phyloP scores from a whole-genome alignment of 2,888 invertebrate genomes.

The Heteromurus nitidus region DNA sequence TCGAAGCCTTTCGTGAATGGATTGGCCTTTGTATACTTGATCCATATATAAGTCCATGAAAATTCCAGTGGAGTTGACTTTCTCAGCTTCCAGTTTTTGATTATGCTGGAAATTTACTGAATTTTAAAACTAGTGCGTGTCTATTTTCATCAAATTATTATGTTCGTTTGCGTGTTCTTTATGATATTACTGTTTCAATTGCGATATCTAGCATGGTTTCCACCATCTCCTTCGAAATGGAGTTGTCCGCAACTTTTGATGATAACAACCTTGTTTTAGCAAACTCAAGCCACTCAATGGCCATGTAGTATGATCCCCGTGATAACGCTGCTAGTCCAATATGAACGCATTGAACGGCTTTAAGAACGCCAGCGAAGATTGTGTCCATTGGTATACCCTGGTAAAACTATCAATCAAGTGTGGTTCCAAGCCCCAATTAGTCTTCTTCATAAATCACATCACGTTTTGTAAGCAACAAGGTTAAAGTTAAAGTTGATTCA shows the following conservation, averaged over 20 bases:
- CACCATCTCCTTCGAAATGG: background rate
- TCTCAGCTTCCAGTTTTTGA: too few relatives aligned
- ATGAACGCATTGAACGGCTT: conserved; percentile 10
- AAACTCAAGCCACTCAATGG: conserved; percentile 17
- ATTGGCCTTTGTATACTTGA: background rate
- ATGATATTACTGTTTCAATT: conserved; percentile 4
- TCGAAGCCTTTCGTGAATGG: background rate
- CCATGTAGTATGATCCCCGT: background rate
- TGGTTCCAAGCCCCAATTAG: too few relatives aligned
- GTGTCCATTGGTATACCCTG: conserved; percentile 5
- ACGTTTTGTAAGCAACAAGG: too few relatives aligned
- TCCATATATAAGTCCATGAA: background rate
- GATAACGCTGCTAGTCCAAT: conserved; percentile 4
- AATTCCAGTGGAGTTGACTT: too few relatives aligned
- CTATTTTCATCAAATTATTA: background rate
- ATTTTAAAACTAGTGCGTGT: too few relatives aligned
- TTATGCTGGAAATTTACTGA: background rate
- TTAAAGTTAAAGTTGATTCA: too few relatives aligned
- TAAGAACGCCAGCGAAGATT: background rate
- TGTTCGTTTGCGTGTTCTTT: background rate
- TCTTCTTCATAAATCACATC: too few relatives aligned
- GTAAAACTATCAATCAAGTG: background rate
- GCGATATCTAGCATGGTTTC: background rate
- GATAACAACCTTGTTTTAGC: background rate
- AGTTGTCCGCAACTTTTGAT: too few relatives aligned